Percentiles rank a stretch among this genome's conserved stretches.
Conservation (phyloP, 1,140 invertebrate species). For the Neuroterus valhalla region DNA sequence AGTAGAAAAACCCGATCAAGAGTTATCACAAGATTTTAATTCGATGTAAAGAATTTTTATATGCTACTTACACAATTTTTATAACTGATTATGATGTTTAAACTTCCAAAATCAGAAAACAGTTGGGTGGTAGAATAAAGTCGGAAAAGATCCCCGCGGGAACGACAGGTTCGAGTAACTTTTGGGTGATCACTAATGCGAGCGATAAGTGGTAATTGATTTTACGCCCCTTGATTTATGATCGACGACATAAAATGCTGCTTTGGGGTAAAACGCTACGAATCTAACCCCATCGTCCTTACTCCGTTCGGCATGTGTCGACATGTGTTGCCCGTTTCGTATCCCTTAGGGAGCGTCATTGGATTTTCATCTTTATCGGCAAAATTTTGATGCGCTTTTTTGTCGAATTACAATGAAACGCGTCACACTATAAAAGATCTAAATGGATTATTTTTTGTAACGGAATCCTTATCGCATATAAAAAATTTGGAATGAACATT, state of each 20-base stretch:
- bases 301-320: conserved; percentile 39
- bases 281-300: conserved; percentile 63
- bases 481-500: too few species aligned
- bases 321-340: conserved; percentile 69
- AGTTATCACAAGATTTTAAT: too few species aligned
- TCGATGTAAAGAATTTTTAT: too few species aligned
- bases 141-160: conserved; percentile 14
- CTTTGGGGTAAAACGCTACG: conserved; percentile 63
- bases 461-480: too few species aligned
- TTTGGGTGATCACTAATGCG: conserved; percentile 39
- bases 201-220: conserved; percentile 73
- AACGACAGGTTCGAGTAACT: conserved; percentile 59
- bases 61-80: neutral
- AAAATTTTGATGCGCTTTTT: conserved; percentile 54
- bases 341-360: conserved; percentile 50
- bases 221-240: conserved; percentile 73
- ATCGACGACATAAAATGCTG: conserved; percentile 55
- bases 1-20: too few species aligned
- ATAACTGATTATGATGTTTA: neutral
- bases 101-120: neutral
- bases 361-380: conserved; percentile 71
- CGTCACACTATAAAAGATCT: conserved; percentile 33
- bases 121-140: neutral
- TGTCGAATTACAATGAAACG: conserved; percentile 42
- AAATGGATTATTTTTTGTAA: neutral